Evolutionary conservation across 2,113 vertebrate genomes (phyloP).

Genomic region (human (Homo sapiens)): DNA sequence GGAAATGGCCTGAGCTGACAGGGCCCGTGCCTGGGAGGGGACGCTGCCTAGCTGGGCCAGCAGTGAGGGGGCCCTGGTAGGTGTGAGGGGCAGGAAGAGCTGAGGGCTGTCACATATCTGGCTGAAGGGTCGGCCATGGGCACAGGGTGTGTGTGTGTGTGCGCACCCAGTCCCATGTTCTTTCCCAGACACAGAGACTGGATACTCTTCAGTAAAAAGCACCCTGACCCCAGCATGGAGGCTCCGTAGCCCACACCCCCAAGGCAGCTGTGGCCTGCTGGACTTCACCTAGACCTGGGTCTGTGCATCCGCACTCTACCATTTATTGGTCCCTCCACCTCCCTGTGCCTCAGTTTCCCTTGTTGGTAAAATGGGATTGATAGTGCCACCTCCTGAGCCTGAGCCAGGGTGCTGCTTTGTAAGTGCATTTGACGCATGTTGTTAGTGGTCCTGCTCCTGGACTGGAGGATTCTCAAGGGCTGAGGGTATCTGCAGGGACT

Average conservation of each 20-base stretch:
- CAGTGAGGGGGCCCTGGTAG: not conserved
- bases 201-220: not conserved
- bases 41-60: not conserved
- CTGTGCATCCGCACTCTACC: not conserved
- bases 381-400: not conserved
- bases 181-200: not conserved
- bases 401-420: not conserved
- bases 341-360: conserved; percentile 44
- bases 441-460: not conserved
- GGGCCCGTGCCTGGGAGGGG: not conserved
- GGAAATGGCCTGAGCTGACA: conserved; percentile 56
- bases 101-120: not conserved
- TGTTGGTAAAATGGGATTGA: not conserved
- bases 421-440: not conserved
- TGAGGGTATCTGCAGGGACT: not conserved
- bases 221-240: not conserved
- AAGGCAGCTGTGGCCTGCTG: not conserved
- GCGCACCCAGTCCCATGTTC: rapidly evolving
- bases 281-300: not conserved
- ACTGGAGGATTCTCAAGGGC: not conserved
- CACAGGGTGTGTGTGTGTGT: not conserved
- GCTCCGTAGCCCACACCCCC: rapidly evolving
- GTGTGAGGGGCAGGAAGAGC: not conserved
- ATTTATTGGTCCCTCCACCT: not conserved
- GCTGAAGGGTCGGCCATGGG: not conserved